A percentile compares a stretch with the other conserved stretches of the same genome.
phyloP scores from a whole-genome alignment of 2,888 invertebrate genomes.

The Malacosoma neustria region DNA sequence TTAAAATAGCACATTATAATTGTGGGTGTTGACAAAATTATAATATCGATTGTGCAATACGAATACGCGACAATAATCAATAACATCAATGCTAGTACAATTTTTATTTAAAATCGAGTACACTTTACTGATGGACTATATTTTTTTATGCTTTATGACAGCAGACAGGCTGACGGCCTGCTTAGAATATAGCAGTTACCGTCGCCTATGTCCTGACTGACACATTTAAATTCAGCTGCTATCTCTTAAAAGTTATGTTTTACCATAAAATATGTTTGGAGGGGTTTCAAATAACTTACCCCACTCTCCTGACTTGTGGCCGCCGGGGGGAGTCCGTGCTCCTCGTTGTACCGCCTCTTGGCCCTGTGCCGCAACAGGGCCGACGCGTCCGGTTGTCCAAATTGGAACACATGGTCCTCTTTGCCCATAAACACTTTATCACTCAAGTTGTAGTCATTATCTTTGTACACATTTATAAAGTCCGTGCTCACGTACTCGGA shows the following conservation, averaged over 20 bases:
- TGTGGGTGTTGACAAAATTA: background rate
- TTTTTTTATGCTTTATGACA: too few relatives aligned
- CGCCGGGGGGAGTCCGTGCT: conserved; percentile 54
- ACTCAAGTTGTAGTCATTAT: conserved; percentile 24
- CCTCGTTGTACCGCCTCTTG: conserved; percentile 55
- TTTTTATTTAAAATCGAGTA: too few relatives aligned
- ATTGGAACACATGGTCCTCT: conserved; percentile 59
- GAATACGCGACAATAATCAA: too few relatives aligned
- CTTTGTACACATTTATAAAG: conserved; percentile 25
- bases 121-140: too few relatives aligned
- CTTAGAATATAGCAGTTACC: too few relatives aligned
- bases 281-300: conserved; percentile 41
- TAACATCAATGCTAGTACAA: too few relatives aligned
- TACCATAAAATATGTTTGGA: too few relatives aligned
- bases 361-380: conserved; percentile 70
- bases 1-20: background rate
- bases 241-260: too few relatives aligned
- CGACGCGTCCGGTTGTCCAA: conserved; percentile 77
- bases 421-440: conserved; percentile 56
- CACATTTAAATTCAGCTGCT: too few relatives aligned
- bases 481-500: conserved; percentile 39
- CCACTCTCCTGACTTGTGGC: conserved; percentile 69
- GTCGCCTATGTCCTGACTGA: too few relatives aligned
- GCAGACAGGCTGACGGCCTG: too few relatives aligned
- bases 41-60: background rate